These are phyloP conservation scores for Drosophila ficusphila DNA, from an alignment of 1,140 invertebrate genomes.

Conservation along the genomic window DNA sequence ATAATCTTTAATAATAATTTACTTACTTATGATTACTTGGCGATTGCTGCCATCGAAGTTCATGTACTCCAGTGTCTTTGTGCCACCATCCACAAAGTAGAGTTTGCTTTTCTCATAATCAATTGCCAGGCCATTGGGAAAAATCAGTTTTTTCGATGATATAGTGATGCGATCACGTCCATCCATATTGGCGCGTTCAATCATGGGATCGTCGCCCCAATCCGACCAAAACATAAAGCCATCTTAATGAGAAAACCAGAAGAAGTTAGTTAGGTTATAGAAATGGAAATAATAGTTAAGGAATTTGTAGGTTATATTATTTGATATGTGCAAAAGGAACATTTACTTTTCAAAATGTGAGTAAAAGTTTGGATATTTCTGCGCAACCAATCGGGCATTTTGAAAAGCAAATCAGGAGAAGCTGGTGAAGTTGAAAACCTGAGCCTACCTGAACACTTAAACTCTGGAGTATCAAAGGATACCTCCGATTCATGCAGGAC, in stretches of 20 bases:
- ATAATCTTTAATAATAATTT: too few species aligned
- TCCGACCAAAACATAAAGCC: slow-evolving; percentile 95
- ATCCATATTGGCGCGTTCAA: slow-evolving; percentile 95
- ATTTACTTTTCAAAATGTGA: too few species aligned
- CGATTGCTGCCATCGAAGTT: slow-evolving; percentile 92
- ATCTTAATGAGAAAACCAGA: slow-evolving; percentile 82
- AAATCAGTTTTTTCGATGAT: slow-evolving; percentile 89
- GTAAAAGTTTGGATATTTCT: too few species aligned
- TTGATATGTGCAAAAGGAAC: background rate
- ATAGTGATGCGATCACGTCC: slow-evolving; percentile 89
- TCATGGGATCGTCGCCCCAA: slow-evolving; percentile 92
- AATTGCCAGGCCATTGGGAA: slow-evolving; percentile 93
- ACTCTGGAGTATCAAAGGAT: background rate
- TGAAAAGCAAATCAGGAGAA: background rate
- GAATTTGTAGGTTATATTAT: too few species aligned
- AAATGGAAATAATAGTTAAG: too few species aligned
- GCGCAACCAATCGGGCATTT: too few species aligned
- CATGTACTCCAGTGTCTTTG: slow-evolving; percentile 92
- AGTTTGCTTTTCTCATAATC: slow-evolving; percentile 89
- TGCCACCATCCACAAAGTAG: slow-evolving; percentile 93
- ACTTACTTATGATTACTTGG: slow-evolving; percentile 87
- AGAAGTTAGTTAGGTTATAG: background rate
- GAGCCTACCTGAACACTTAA: background rate
- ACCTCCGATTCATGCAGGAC: background rate
- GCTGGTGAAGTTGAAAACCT: background rate